These are phyloP conservation scores for Spatulosminthurus flaviceps DNA, from an alignment of 2,888 invertebrate genomes.

Conservation along the genomic window DNA sequence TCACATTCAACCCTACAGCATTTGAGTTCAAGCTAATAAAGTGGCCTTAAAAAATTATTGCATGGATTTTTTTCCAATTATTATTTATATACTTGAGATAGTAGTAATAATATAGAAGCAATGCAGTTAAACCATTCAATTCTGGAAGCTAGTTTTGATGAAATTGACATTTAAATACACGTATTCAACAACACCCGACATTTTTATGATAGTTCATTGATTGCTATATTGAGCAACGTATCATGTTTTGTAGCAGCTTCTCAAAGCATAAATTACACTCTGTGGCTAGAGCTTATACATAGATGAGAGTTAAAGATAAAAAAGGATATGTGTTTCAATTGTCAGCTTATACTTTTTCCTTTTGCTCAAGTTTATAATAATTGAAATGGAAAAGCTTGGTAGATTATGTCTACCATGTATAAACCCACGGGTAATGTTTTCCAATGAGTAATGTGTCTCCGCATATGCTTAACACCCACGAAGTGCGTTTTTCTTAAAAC, in stretches of 20 bases:
- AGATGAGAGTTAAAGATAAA: neutral
- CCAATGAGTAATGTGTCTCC: neutral
- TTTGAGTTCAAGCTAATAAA: too few species aligned
- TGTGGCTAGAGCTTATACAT: too few species aligned
- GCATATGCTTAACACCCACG: constrained; percentile 4
- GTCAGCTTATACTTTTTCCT: neutral
- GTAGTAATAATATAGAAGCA: neutral
- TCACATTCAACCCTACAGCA: too few species aligned
- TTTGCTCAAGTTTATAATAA: neutral
- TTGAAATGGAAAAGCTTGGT: neutral
- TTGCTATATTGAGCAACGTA: constrained; percentile 2
- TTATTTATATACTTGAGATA: neutral
- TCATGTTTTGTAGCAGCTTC: neutral
- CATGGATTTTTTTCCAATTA: too few species aligned
- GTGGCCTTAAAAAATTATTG: too few species aligned
- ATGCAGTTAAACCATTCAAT: neutral
- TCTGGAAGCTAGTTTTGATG: neutral
- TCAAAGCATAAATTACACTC: neutral
- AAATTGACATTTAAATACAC: constrained; percentile 2
- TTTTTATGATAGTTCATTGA: neutral
- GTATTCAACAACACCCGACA: neutral
- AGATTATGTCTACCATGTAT: neutral
- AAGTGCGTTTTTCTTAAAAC: neutral
- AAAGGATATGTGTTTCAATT: neutral
- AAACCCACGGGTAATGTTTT: too few species aligned